Base-by-base conservation (phyloP, 2,888 invertebrate species). In the Masnerella sp. region DNA sequence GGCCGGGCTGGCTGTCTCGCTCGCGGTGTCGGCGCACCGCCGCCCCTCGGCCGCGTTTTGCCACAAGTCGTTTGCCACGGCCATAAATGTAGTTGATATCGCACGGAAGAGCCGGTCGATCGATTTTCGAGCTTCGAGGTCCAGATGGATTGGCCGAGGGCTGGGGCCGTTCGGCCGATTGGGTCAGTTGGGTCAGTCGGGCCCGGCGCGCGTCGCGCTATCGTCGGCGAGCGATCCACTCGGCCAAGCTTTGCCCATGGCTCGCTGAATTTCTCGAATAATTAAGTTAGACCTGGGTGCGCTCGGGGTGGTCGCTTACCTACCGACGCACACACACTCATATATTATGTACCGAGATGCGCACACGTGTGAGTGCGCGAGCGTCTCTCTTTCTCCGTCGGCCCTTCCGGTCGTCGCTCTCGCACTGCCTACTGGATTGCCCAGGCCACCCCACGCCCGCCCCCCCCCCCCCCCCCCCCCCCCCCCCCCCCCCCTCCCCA, bases 241-340 rank as follows among this genome's bases (percentile, higher is more conserved):
- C 51, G 61, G 36, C 62, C 72, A 52, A 61, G 72, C 49, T 65
- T 62, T 49, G 72, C 71, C 65, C 71, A 72, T 69, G 86, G 85
- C 85, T 85, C 84, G 86, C 77, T 84, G 86, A 85, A 86, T 86
- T 87, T 87, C 86, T 86, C 85, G 85, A 87, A 87, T 87, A 87
- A 86, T 87, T 85, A 87, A 87, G 87, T 87, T 87, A 87, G 86
- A 84, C 81, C 82, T 80, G 79, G 81, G 82, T 78, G 82, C 82
- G 81, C 77, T 80, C 78, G 82, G 81, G 83, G 77, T 65, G 69
- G 83, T 83, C 85, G 86, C 84, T 85, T 85, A 85, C 85, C 84
- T 83, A 83, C 84, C 85, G 82, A 84, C 86, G 83, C 83, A 84
- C 86, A 84, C 83, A 83, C 81, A 80, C 81, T 81, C 85, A 83